Evolutionary conservation across 2,113 vertebrate genomes (phyloP).

Genomic region (Lonchura striata): DNA sequence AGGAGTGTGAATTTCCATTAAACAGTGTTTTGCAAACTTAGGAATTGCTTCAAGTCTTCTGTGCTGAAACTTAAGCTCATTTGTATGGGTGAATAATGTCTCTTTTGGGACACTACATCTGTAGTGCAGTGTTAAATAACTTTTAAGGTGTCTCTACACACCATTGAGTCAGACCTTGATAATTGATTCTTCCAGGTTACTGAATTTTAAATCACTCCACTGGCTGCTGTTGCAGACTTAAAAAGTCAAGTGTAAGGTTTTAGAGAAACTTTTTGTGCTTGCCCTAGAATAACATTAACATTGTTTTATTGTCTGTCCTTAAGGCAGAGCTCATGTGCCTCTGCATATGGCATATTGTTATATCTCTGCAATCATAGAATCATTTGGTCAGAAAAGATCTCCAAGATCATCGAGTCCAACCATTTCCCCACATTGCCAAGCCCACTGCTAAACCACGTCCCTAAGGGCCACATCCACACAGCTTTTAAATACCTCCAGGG

Average conservation of each 20-base stretch:
- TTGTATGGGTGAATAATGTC: background rate
- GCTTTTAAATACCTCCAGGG: background rate
- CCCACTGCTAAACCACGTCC: background rate
- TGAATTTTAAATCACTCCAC: background rate
- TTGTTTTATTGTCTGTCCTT: background rate
- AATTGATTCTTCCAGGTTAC: background rate
- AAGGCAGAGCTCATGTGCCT: background rate
- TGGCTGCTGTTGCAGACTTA: background rate
- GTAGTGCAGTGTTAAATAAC: background rate
- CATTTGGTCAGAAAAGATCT: background rate
- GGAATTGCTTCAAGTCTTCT: background rate
- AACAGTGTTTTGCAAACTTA: background rate
- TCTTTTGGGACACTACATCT: background rate
- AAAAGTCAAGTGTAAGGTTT: background rate
- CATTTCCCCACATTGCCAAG: background rate
- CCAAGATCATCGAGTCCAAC: background rate
- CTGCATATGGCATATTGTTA: accelerated
- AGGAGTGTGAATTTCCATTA: constrained; percentile 12
- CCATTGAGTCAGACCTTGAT: background rate
- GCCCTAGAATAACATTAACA: background rate
- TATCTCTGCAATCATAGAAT: background rate
- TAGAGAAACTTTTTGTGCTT: background rate
- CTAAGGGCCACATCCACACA: background rate
- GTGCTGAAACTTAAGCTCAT: background rate
- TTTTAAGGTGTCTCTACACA: background rate